phyloP scores from a whole-genome alignment of 2,797 vertebrate genomes.

The Anguilla pacifica region DNA sequence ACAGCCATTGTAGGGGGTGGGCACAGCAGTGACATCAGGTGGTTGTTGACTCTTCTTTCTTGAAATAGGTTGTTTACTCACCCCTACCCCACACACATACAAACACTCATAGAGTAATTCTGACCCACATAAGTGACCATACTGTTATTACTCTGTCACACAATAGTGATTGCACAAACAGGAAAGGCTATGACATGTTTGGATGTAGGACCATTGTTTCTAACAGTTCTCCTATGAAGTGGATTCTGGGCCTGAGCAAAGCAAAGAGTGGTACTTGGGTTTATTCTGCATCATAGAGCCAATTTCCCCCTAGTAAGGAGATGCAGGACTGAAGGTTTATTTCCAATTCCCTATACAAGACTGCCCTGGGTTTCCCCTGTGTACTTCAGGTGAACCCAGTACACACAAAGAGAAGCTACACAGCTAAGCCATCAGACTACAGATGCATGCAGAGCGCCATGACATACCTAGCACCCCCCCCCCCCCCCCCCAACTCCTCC shows the following conservation, averaged over 20 bases:
- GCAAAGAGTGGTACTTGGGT: slow-evolving; percentile 40
- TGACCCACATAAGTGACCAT: slow-evolving; percentile 16
- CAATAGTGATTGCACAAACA: neutral
- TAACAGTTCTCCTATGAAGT: slow-evolving; percentile 17
- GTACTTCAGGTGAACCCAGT: slow-evolving; percentile 44
- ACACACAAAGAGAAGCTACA: slow-evolving; percentile 35
- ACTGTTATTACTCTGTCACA: neutral
- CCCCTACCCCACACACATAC: neutral
- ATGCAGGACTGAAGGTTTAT: slow-evolving; percentile 47
- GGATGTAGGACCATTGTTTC: slow-evolving; percentile 8
- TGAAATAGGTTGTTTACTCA: neutral
- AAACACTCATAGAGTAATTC: neutral
- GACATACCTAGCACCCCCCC: no score
- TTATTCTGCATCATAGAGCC: slow-evolving; percentile 46
- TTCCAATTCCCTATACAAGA: slow-evolving; percentile 46
- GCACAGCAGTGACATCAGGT: neutral
- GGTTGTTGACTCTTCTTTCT: neutral
- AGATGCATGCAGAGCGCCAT: neutral
- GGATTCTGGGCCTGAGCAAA: slow-evolving; percentile 34
- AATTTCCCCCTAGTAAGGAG: slow-evolving; percentile 43
- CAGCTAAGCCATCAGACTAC: slow-evolving; percentile 24
- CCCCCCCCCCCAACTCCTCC: neutral
- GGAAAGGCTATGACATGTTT: neutral
- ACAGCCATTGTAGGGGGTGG: neutral
- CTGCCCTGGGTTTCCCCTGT: slow-evolving; percentile 49